Evolutionary conservation across 2,797 vertebrate species (phyloP).

Genomic region (Scarus forsteni): DNA sequence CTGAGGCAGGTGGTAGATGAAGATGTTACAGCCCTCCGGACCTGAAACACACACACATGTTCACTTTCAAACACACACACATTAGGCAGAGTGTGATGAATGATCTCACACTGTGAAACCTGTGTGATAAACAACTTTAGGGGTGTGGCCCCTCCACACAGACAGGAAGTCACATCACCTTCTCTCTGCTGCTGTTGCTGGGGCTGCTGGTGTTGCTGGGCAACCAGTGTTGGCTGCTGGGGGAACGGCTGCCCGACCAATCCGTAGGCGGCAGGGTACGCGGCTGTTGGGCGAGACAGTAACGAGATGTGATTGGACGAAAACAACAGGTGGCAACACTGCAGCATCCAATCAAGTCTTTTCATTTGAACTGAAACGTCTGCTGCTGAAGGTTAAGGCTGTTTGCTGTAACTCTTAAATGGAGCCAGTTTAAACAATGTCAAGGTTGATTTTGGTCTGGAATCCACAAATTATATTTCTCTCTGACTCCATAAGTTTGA

Average conservation of each 20-base stretch:
- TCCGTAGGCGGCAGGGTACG: constrained; percentile 93
- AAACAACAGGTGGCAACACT: constrained; percentile 80
- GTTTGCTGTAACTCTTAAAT: constrained; percentile 66
- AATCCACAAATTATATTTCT: constrained; percentile 26
- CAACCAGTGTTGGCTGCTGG: constrained; percentile 90
- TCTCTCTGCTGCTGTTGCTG: constrained; percentile 92
- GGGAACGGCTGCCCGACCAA: constrained; percentile 92
- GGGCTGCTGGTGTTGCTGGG: constrained; percentile 91
- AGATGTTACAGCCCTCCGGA: constrained; percentile 97
- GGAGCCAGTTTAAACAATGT: constrained; percentile 66
- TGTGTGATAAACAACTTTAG: constrained; percentile 63
- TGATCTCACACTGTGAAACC: constrained; percentile 38
- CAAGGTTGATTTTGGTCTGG: constrained; percentile 45
- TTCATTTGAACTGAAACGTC: constrained; percentile 53
- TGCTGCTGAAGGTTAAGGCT: constrained; percentile 79
- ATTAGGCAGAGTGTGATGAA: constrained; percentile 49
- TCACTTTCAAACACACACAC: constrained; percentile 24
- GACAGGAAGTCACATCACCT: constrained; percentile 85
- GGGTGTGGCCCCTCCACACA: constrained; percentile 60
- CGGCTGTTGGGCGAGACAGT: constrained; percentile 84
- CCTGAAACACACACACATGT: constrained; percentile 79
- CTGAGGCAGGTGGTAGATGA: constrained; percentile 98
- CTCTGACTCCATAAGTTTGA: constrained; percentile 16
- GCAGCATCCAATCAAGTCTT: constrained; percentile 49
- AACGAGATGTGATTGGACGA: constrained; percentile 71